phyloP scores from a whole-genome alignment of 2,888 invertebrate species.

The Lasius platythorax region DNA sequence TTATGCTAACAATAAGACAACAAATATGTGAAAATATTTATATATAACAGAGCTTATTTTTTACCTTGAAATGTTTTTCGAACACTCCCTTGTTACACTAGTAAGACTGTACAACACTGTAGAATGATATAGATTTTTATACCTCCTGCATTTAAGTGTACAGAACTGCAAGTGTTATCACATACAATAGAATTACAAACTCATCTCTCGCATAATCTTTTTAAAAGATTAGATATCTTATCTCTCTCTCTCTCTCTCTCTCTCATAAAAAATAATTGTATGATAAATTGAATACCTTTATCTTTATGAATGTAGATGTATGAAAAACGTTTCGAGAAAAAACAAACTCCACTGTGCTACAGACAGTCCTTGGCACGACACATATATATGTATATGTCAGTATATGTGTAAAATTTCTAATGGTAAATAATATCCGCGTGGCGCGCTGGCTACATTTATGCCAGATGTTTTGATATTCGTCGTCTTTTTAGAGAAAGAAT shows the following conservation, averaged over 20 bases:
- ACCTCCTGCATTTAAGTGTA: not conserved
- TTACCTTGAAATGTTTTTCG: conserved; percentile 18
- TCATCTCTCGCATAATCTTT: not conserved
- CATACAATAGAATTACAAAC: not conserved
- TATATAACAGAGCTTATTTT: not conserved
- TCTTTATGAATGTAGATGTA: not conserved
- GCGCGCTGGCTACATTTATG: too few relatives aligned
- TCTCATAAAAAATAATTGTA: not conserved
- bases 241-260: not conserved
- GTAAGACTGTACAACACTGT: not conserved
- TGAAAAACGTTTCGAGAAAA: not conserved
- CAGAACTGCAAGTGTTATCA: not conserved
- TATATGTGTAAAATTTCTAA: too few relatives aligned
- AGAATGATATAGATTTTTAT: not conserved
- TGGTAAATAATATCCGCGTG: too few relatives aligned
- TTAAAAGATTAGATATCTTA: conserved; percentile 26
- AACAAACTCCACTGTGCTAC: not conserved
- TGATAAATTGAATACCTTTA: not conserved
- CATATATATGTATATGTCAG: too few relatives aligned
- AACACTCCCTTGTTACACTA: not conserved
- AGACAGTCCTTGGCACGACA: not conserved
- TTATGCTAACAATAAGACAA: not conserved
- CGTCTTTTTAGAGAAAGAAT: too few relatives aligned
- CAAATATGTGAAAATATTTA: not conserved
- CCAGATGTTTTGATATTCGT: too few relatives aligned